phyloP scores from a whole-genome alignment of 2,113 vertebrate genomes.

The Euleptes europaea region DNA sequence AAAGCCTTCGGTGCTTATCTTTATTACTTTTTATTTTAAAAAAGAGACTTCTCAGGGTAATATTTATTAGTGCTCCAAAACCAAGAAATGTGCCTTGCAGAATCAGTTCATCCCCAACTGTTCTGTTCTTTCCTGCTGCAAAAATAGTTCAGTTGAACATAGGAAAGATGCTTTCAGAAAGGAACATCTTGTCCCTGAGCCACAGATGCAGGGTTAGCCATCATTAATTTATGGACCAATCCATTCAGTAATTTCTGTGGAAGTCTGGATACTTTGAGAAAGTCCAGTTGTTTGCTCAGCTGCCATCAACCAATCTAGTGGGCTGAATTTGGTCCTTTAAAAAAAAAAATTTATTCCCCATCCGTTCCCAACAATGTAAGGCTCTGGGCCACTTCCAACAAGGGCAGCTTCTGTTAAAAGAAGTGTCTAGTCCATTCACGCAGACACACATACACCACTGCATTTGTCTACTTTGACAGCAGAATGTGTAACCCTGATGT shows the following conservation, averaged over 20 bases:
- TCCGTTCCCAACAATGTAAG: too few relatives aligned
- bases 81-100: slow-evolving; percentile 33
- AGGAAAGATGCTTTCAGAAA: background rate
- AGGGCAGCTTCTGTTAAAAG: too few relatives aligned
- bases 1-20: slow-evolving; percentile 35
- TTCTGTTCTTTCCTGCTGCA: slow-evolving; percentile 38
- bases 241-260: background rate
- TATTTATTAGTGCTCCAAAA: slow-evolving; percentile 3
- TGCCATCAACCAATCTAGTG: background rate
- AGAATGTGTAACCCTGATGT: too few relatives aligned
- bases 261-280: background rate
- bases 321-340: background rate
- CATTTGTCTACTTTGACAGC: too few relatives aligned
- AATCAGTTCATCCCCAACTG: slow-evolving; percentile 21
- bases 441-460: too few relatives aligned
- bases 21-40: slow-evolving; percentile 50
- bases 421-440: background rate
- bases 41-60: slow-evolving; percentile 49
- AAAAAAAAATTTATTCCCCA: too few relatives aligned
- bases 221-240: background rate
- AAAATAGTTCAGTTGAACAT: background rate
- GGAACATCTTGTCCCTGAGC: fast-evolving
- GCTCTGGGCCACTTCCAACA: too few relatives aligned
- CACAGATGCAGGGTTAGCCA: background rate
- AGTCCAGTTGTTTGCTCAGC: background rate